Evolutionary conservation across 1,140 invertebrate species (phyloP).

Genomic region (Drosophila albomicans): DNA sequence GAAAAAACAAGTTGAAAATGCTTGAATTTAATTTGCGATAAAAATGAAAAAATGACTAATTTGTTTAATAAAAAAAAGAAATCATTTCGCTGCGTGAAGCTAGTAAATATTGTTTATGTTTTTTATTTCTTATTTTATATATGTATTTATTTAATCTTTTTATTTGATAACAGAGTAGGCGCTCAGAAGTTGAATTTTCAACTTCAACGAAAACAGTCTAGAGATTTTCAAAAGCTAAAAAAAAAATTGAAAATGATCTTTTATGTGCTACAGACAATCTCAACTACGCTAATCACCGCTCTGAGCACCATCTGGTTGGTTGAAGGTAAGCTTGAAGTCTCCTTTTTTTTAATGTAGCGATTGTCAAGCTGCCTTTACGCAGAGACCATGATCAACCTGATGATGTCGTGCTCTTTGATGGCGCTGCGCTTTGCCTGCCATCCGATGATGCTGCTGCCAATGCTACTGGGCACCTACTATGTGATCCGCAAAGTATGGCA

Average conservation of each 20-base stretch:
- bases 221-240: conserved; percentile 6
- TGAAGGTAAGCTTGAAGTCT: conserved; percentile 48
- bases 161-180: conserved; percentile 6
- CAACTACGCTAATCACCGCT: conserved; percentile 36
- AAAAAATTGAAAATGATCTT: conserved; percentile 51
- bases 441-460: conserved; percentile 59
- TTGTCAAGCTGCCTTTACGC: not conserved
- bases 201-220: not conserved
- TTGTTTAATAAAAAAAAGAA: conserved; percentile 74
- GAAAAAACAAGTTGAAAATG: conserved; percentile 56
- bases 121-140: conserved; percentile 4
- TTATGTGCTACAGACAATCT: conserved; percentile 47
- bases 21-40: conserved; percentile 68
- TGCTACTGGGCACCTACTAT: conserved; percentile 30
- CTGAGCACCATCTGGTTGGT: conserved; percentile 50
- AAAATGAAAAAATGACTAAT: conserved; percentile 66
- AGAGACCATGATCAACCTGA: conserved; percentile 60
- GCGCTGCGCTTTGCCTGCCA: conserved; percentile 54
- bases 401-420: conserved; percentile 59
- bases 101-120: conserved; percentile 35
- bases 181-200: not conserved
- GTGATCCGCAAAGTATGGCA: conserved; percentile 40
- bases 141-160: conserved; percentile 2
- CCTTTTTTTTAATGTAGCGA: too few species aligned
- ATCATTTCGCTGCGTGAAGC: conserved; percentile 66